phyloP scores from a whole-genome alignment of 1,140 invertebrate genomes.

The Drosophila prosaltans region DNA sequence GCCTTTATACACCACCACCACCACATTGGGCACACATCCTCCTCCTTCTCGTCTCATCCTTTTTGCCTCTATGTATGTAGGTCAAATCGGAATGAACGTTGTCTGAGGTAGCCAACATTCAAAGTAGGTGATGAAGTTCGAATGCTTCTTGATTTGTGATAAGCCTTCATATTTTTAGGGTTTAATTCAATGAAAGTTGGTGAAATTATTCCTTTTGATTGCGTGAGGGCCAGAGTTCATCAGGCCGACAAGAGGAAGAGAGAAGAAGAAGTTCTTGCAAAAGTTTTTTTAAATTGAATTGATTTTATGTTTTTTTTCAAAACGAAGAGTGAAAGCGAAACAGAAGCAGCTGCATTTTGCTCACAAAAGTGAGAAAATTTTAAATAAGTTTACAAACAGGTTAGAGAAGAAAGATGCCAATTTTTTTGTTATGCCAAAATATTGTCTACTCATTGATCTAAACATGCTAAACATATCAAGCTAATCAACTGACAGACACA shows the following conservation, averaged over 20 bases:
- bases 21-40: slow-evolving; percentile 22
- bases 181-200: slow-evolving; percentile 81
- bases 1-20: background rate
- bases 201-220: slow-evolving; percentile 72
- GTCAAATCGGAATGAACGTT: slow-evolving; percentile 28
- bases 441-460: slow-evolving; percentile 54
- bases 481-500: slow-evolving; percentile 66
- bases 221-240: slow-evolving; percentile 73
- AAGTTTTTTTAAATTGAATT: slow-evolving; percentile 73
- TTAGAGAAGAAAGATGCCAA: background rate
- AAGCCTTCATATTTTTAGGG: slow-evolving; percentile 82
- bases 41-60: background rate
- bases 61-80: slow-evolving; percentile 1
- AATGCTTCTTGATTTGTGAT: slow-evolving; percentile 81
- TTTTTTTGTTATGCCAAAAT: background rate
- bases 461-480: slow-evolving; percentile 52
- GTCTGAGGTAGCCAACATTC: slow-evolving; percentile 77
- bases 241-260: slow-evolving; percentile 23
- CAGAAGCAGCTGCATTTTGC: slow-evolving; percentile 16
- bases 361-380: slow-evolving; percentile 1
- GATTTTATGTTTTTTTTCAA: slow-evolving; percentile 56
- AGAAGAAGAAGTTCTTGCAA: slow-evolving; percentile 36
- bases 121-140: slow-evolving; percentile 82
- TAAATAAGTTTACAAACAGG: background rate
- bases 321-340: slow-evolving; percentile 61